Conservation (phyloP, 1,140 invertebrate species). For the Schlechtendalia chinensis region DNA sequence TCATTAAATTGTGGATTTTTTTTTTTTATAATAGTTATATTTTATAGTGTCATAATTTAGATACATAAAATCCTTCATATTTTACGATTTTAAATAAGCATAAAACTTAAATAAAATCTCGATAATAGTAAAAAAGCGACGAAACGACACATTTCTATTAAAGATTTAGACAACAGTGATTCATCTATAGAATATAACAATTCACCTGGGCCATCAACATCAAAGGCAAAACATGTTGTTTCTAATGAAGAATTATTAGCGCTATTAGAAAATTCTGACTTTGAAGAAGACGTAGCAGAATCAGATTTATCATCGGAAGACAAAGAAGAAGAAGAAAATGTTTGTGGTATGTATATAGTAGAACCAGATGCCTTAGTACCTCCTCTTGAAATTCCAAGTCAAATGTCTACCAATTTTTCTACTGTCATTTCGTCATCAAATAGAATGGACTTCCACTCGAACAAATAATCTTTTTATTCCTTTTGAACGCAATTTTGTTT, state of each 20-base stretch:
- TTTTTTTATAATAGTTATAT: neutral
- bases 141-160: neutral
- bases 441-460: neutral
- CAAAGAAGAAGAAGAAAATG: neutral
- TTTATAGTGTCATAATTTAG: neutral
- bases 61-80: neutral
- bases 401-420: neutral
- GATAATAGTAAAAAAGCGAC: neutral
- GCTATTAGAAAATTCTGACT: neutral
- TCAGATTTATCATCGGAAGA: neutral
- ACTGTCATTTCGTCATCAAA: neutral
- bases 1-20: neutral
- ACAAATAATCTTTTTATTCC: neutral
- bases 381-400: neutral
- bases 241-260: neutral
- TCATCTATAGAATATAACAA: neutral
- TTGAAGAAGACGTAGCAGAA: neutral
- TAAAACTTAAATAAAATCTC: too few species aligned
- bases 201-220: neutral
- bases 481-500: neutral
- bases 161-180: neutral
- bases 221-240: neutral
- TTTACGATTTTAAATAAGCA: too few species aligned
- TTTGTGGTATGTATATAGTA: neutral
- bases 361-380: neutral